Evolutionary conservation across 2,797 vertebrate species (phyloP).

Genomic region (Lutjanus campechanus): DNA sequence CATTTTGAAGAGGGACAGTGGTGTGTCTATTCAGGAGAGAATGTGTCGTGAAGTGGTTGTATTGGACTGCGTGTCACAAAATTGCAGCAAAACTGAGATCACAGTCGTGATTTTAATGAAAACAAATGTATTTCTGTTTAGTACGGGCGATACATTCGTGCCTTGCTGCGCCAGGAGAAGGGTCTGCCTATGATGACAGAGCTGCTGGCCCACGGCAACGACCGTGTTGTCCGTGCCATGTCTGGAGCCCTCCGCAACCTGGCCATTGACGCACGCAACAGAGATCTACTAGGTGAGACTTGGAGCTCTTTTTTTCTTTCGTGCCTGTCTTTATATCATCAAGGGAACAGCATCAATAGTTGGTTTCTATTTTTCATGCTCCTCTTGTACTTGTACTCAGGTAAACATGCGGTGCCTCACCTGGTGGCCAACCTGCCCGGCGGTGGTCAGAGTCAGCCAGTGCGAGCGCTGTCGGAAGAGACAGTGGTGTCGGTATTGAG

Average conservation of each 20-base stretch:
- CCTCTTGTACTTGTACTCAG: conserved; percentile 72
- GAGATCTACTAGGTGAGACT: conserved; percentile 91
- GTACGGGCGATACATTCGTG: conserved; percentile 94
- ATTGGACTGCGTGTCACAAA: not conserved
- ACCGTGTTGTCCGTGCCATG: conserved; percentile 94
- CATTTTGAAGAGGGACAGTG: not conserved
- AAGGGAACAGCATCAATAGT: too few species aligned
- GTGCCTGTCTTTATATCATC: not conserved
- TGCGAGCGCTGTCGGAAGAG: conserved; percentile 90
- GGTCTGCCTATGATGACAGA: conserved; percentile 93
- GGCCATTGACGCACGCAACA: conserved; percentile 93
- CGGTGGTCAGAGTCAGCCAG: conserved; percentile 90
- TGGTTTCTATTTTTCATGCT: not conserved
- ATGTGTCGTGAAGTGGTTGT: not conserved
- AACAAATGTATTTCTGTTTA: conserved; percentile 61
- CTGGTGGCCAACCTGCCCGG: conserved; percentile 92
- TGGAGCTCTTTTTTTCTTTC: accelerated
- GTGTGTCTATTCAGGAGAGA: too few species aligned
- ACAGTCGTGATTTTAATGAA: not conserved
- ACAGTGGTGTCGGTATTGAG: conserved; percentile 94
- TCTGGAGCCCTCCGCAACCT: conserved; percentile 96
- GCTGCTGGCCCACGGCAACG: conserved; percentile 89
- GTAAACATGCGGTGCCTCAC: conserved; percentile 92
- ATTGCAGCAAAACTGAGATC: not conserved
- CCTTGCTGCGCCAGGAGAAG: conserved; percentile 92